A percentile compares a stretch with the other conserved stretches of the same genome.
These are phyloP conservation scores for Phrynosoma blainvillii DNA, from an alignment of 2,113 vertebrate species.

Conservation along the genomic window DNA sequence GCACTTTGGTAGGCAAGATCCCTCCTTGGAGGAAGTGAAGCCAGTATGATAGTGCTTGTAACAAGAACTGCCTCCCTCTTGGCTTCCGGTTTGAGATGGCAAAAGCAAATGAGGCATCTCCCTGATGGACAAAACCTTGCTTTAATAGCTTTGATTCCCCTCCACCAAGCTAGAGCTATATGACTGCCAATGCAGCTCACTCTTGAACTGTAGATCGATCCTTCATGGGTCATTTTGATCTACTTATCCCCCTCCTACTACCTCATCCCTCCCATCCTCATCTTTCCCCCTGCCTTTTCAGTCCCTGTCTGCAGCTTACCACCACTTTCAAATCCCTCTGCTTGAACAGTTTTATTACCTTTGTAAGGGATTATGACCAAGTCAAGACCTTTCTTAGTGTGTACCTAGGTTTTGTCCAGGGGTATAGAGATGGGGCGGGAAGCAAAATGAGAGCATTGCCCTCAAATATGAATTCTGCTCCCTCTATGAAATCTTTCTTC, in stretches of 20 bases:
- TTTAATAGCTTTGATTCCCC: not conserved
- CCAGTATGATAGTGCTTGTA: not conserved
- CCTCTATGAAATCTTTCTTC: too few species aligned
- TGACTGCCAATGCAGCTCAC: not conserved
- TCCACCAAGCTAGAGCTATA: not conserved
- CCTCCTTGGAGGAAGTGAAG: not conserved
- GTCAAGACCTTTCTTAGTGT: too few species aligned
- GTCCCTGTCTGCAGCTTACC: not conserved
- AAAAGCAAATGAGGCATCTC: conserved; percentile 8
- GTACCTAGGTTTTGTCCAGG: not conserved
- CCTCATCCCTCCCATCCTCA: not conserved
- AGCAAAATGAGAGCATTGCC: too few species aligned
- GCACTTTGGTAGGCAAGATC: not conserved
- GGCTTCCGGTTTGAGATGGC: not conserved
- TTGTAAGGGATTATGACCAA: not conserved
- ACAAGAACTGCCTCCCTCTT: not conserved
- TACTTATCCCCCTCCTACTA: not conserved
- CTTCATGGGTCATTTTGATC: not conserved
- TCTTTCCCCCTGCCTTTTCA: not conserved
- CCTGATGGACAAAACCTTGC: not conserved
- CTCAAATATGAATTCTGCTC: too few species aligned
- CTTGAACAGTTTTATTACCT: not conserved
- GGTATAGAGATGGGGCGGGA: too few species aligned
- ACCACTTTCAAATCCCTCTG: not conserved
- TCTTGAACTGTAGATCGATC: not conserved